Evolutionary conservation across 2,113 vertebrate genomes (phyloP).

Genomic region (Heptranchias perlo): DNA sequence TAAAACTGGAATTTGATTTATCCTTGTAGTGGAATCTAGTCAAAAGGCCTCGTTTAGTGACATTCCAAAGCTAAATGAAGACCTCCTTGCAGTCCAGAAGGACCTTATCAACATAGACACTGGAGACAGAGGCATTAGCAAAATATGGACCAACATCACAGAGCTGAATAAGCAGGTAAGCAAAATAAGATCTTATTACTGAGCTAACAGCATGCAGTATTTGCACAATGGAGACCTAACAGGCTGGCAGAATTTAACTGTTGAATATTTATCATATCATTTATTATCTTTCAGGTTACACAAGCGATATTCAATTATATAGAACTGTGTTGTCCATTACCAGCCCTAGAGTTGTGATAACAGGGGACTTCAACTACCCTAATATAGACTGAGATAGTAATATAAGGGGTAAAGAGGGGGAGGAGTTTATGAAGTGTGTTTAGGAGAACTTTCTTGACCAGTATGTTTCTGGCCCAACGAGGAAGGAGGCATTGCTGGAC

Average conservation of each 20-base stretch:
- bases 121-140: constrained; percentile 76
- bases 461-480: too few relatives aligned
- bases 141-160: constrained; percentile 87
- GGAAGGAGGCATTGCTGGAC: too few relatives aligned
- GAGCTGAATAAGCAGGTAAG: constrained; percentile 88
- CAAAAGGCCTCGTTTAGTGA: constrained; percentile 84
- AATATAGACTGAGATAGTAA: too few relatives aligned
- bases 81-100: constrained; percentile 76
- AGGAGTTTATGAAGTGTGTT: too few relatives aligned
- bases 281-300: not conserved
- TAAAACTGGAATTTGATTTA: constrained; percentile 28
- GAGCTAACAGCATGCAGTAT: not conserved
- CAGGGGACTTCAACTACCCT: too few relatives aligned
- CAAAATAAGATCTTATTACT: constrained; percentile 28
- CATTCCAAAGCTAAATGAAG: constrained; percentile 83
- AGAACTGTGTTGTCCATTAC: too few relatives aligned
- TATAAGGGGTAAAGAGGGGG: too few relatives aligned
- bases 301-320: not conserved
- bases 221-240: not conserved
- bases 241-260: not conserved
- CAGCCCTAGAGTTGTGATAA: too few relatives aligned
- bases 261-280: not conserved
- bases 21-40: constrained; percentile 79
- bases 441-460: too few relatives aligned
- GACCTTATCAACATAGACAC: constrained; percentile 76